These are phyloP conservation scores for Zosterops hypoxanthus DNA, from an alignment of 2,113 vertebrate species.

Conservation along the genomic window DNA sequence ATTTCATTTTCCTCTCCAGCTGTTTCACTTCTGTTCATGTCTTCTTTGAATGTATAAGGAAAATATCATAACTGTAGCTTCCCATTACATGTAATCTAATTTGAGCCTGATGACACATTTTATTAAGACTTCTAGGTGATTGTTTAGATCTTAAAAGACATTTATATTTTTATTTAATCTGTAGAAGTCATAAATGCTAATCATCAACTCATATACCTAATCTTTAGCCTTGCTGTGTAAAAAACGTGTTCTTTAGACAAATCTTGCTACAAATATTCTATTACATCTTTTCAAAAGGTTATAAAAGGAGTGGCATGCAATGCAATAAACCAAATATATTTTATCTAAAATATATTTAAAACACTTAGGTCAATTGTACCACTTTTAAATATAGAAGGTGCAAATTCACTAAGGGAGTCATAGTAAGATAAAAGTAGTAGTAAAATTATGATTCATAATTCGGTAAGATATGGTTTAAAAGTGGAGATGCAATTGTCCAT, in stretches of 20 bases:
- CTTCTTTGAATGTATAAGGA: neutral
- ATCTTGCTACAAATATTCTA: neutral
- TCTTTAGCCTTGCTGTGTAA: neutral
- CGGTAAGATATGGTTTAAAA: neutral
- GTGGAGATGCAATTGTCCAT: neutral
- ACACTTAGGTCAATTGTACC: neutral
- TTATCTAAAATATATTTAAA: neutral
- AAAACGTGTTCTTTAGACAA: neutral
- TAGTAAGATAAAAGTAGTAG: neutral
- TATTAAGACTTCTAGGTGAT: slow-evolving; percentile 48
- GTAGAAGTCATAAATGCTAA: slow-evolving; percentile 42
- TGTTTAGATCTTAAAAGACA: slow-evolving; percentile 46
- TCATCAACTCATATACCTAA: neutral
- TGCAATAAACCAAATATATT: neutral
- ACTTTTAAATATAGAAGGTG: neutral
- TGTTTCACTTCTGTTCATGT: slow-evolving; percentile 34
- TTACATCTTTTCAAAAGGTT: neutral
- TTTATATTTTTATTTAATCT: slow-evolving; percentile 60
- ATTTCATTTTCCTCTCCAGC: slow-evolving; percentile 59
- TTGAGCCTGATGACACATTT: slow-evolving; percentile 45
- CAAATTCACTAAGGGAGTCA: neutral
- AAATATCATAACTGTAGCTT: slow-evolving; percentile 38
- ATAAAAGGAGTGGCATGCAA: neutral
- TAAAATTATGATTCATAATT: neutral
- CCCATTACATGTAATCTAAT: slow-evolving; percentile 25